Conservation (phyloP, 30 jellyfish, hydroid and myxozoan species). For the Aurelia sp. region DNA sequence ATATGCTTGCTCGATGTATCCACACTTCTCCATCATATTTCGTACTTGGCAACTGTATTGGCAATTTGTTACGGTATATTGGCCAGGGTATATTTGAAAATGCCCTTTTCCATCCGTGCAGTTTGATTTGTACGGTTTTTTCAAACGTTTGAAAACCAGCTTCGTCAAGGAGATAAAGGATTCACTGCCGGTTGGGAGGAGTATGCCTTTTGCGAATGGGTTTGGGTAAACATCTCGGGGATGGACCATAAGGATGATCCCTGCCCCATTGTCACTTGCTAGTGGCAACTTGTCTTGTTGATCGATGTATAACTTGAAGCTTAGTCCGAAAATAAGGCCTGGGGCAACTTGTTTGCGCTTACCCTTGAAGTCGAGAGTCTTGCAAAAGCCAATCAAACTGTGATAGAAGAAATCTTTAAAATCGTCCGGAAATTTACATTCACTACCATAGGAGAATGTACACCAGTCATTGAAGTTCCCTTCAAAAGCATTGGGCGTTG, state of each 20-base stretch:
- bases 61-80: conserved; percentile 35
- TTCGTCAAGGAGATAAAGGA: conserved; percentile 12
- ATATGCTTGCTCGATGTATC: conserved; percentile 17
- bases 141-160: conserved; percentile 21
- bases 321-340: conserved; percentile 20
- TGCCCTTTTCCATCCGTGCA: conserved; percentile 44
- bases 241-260: conserved; percentile 37
- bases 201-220: conserved; percentile 35
- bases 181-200: conserved; percentile 42
- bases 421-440: conserved; percentile 30
- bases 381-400: conserved; percentile 32
- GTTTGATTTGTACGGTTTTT: conserved; percentile 43
- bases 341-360: conserved; percentile 42
- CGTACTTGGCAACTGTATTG: conserved; percentile 44
- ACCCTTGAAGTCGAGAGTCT: conserved; percentile 24
- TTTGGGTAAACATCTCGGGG: conserved; percentile 59
- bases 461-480: conserved; percentile 55
- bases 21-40: conserved; percentile 40
- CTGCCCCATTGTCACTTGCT: conserved; percentile 17
- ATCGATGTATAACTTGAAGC: conserved; percentile 15
- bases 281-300: conserved; percentile 34
- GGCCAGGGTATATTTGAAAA: conserved; percentile 45
- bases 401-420: conserved; percentile 35
- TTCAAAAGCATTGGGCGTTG: conserved; percentile 10
- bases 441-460: not conserved